Conservation (phyloP, 2,888 invertebrate species). For the Heterodera filipjevi region DNA sequence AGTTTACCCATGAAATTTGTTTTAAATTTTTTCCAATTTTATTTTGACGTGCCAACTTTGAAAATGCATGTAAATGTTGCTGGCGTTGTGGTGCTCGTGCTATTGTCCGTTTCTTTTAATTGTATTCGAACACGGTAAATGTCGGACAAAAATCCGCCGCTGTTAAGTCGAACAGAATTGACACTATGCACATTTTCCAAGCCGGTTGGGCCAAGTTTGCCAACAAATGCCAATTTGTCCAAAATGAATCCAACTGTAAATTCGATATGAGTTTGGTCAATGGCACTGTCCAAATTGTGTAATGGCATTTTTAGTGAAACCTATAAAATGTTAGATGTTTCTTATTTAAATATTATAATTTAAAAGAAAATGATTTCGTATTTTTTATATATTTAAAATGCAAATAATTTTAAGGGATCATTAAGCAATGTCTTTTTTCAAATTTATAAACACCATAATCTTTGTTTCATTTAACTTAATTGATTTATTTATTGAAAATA, state of each 20-base stretch:
- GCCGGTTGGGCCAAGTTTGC: not conserved
- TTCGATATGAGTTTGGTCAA: constrained; percentile 13
- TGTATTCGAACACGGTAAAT: not conserved
- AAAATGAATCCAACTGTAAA: constrained; percentile 19
- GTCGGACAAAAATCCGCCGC: constrained; percentile 10
- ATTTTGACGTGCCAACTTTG: not conserved
- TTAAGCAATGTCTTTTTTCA: too few species aligned
- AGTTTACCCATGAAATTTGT: too few species aligned
- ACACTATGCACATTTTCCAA: not conserved
- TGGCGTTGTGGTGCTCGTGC: not conserved
- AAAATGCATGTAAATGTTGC: constrained; percentile 5
- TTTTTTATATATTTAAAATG: too few species aligned
- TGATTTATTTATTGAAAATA: too few species aligned
- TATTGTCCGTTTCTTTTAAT: not conserved
- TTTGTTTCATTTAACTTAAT: too few species aligned
- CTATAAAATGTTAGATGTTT: too few species aligned
- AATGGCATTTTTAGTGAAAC: constrained; percentile 11
- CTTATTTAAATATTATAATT: too few species aligned
- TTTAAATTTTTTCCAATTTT: not conserved
- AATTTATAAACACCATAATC: too few species aligned
- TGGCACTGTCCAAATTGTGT: constrained; percentile 6
- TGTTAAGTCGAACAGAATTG: not conserved
- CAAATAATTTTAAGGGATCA: too few species aligned
- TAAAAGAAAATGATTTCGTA: too few species aligned
- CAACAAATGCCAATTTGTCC: not conserved